Evolutionary conservation across 1,140 invertebrate genomes (phyloP), one percentile per base, ranked within the genome.

Genomic region (Hyles euphorbiae): DNA sequence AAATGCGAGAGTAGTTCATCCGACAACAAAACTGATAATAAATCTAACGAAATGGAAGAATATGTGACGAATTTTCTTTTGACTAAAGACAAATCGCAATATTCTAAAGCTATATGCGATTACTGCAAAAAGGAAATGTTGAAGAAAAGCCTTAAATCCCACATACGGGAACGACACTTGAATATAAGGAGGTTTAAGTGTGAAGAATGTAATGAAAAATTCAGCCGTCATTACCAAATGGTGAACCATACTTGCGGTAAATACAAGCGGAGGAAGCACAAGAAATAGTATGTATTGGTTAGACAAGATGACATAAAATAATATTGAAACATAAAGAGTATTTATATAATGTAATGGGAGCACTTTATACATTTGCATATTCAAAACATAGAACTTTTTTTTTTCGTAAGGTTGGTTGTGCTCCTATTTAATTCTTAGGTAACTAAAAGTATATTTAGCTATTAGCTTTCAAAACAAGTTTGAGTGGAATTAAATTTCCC

Each of bases 121-220:
- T 83, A 82, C 56, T 86, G 83, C 52, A 72, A 81, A 0, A 82
- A 79, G 11, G 71, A 76, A 36, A 86, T 86, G 83, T 48, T 81
- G 10, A 83, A 83, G 46, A 86, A 86, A 49, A 86, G 79, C 54
- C 53, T 86, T 0, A 49, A 52, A 22, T 53, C 56, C 3, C 83
- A 86, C 43, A 82, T 86, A 5, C 61, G 62, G 3, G 83, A 83
- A 11, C 56, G 57, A 8, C 83, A 86, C 67, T 65, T 76, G 34
- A 70, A 75, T 12, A 46, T 78, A 5, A 65, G 68, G n/a, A 72
- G 63, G 34, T 80, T 77, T 63, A 60, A 49, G 10, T 84, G 81
- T 55, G 32, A 63, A 0, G 52, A 53, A 6, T 84, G 81, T 10
- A 61, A 67, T 0, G 49, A 45, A 9, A 53, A 22, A 0, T 84